Conservation (phyloP, 2,797 vertebrate species). For the Sebastolobus alascanus region DNA sequence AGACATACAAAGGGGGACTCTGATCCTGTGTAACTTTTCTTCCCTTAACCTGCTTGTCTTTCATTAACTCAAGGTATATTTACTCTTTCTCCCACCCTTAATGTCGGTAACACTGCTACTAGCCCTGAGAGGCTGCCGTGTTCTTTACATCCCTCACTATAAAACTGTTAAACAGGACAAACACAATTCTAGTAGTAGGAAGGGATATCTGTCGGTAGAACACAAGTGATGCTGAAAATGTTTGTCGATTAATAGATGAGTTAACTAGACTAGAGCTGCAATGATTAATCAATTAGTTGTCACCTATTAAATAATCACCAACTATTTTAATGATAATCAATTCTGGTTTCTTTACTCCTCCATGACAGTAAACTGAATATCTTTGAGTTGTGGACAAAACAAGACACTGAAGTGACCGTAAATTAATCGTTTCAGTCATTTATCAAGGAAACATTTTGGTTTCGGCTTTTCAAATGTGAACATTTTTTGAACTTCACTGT, state of each 20-base stretch:
- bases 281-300: too few species aligned
- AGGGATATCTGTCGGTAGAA: background rate
- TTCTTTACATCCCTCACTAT: background rate
- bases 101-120: slow-evolving; percentile 1
- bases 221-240: background rate
- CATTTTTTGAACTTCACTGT: too few species aligned
- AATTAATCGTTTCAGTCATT: background rate
- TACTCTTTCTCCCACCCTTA: slow-evolving; percentile 15
- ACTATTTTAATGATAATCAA: too few species aligned
- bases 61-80: slow-evolving; percentile 38
- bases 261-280: background rate
- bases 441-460: background rate
- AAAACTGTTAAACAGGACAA: background rate
- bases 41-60: slow-evolving; percentile 38
- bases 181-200: background rate
- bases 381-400: too few species aligned
- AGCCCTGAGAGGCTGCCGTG: background rate
- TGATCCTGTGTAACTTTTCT: slow-evolving; percentile 37
- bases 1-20: slow-evolving; percentile 54
- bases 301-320: too few species aligned
- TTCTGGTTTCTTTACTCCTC: too few species aligned
- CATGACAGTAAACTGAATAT: too few species aligned
- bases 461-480: background rate
- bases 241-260: background rate
- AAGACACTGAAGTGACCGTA: background rate